phyloP scores from a whole-genome alignment of 2,888 invertebrate genomes.

The Aricia artaxerxes region DNA sequence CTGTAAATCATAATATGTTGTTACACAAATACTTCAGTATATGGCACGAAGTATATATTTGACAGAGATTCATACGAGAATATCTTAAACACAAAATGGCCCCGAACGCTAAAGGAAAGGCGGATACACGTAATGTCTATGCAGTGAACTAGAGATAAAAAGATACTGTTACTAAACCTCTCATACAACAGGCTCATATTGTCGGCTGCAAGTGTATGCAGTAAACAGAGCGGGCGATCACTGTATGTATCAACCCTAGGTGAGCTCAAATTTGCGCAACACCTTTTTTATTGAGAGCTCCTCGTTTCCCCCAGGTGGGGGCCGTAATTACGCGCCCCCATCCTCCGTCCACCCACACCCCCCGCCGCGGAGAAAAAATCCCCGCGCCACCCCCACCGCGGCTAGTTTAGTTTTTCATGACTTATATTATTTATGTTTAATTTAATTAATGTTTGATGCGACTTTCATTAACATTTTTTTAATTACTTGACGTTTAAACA shows the following conservation, averaged over 20 bases:
- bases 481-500: not conserved
- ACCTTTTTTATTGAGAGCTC: slow-evolving; percentile 58
- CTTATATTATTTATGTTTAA: slow-evolving; percentile 18
- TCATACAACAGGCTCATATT: not conserved
- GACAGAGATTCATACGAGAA: no score
- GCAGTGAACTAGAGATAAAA: no score
- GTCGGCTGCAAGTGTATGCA: not conserved
- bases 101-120: no score
- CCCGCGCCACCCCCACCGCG: not conserved
- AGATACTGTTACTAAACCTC: no score
- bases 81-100: no score
- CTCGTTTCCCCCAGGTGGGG: slow-evolving; percentile 47
- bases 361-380: not conserved
- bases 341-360: not conserved
- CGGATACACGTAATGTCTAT: no score
- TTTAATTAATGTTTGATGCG: slow-evolving; percentile 12
- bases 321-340: slow-evolving; percentile 53
- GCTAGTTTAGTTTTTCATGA: slow-evolving; percentile 9
- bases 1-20: no score
- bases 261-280: slow-evolving; percentile 55
- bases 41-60: no score
- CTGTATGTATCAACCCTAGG: slow-evolving; percentile 44
- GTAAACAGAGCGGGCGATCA: not conserved
- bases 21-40: no score
- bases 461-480: not conserved